Base-by-base conservation (phyloP, 1,140 invertebrate species). In the Manduca sexta region DNA sequence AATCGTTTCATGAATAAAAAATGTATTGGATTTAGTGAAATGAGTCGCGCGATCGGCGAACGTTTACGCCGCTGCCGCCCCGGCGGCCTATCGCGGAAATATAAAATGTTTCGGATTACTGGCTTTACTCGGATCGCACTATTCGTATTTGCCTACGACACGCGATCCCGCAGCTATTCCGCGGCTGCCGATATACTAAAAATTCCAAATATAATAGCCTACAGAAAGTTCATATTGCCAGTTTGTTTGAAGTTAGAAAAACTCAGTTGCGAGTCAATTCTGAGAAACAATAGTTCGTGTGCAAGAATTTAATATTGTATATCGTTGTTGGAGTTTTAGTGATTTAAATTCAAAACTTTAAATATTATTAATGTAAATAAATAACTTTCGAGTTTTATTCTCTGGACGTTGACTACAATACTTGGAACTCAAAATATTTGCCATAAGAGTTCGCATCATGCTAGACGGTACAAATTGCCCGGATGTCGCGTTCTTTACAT, bases 1-100 rank as follows among this genome's bases (percentile, higher is more conserved):
- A 85, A 85, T 83, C 76, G 77, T 82, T 85, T 76, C 79, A 85
- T 85, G 79, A 82, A 85, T 85, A 85, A 85, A 83, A 83, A 85
- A 85, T 85, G 77, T 85, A 85, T 85, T 83, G 79, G 79, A 85
- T 85, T 83, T 83, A 78, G 77, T 70, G 65, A 66, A 78, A 83
- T 80, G 77, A 79, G 59, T 78, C 60, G 69, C 66, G 70, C 67
- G 60, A 68, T 64, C 64, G 62, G 49, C 31, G 58, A 60, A 56
- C 60, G 58, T 59, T 69, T 58, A 55, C 51, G 52, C 57, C 49
- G 64, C 60, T 74, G 58, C 58, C 52, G 50, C 64, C 60, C 55
- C 49, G 60, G 62, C 50, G 50, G 60, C 53, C 57, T 59, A 68
- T 70, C 50, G 68, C 63, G 62, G 66, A 74, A 73, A 74, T 74